A percentile compares a stretch with the other conserved stretches of the same genome.
These are phyloP conservation scores for Paralichthys olivaceus DNA, from an alignment of 2,113 vertebrate genomes.

Conservation along the genomic window DNA sequence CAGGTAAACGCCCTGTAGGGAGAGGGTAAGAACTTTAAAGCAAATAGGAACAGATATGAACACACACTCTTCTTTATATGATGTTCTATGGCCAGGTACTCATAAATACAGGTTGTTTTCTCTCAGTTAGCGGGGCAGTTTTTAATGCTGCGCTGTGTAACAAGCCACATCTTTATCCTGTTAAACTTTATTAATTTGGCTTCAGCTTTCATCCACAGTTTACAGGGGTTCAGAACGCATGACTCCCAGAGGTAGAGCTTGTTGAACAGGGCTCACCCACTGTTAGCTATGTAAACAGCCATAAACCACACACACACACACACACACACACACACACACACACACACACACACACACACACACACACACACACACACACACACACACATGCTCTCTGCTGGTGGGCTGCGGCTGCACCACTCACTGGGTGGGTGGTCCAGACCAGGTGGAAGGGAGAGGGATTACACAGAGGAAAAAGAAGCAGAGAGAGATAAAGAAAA, in stretches of 20 bases:
- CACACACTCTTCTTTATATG: conserved; percentile 3
- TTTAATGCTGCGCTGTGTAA: conserved; percentile 51
- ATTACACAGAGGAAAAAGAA: conserved; percentile 69
- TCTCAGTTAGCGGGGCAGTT: conserved; percentile 55
- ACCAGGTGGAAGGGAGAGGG: conserved; percentile 76
- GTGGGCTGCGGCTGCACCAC: conserved; percentile 61
- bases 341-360: conserved; percentile 54
- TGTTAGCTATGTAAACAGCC: conserved; percentile 73
- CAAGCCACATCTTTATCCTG: conserved; percentile 69
- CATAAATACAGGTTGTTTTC: conserved; percentile 55
- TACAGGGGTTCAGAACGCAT: conserved; percentile 52
- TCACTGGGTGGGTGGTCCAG: conserved; percentile 69
- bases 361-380: conserved; percentile 55
- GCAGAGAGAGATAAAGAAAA: conserved; percentile 46
- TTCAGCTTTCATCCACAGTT: conserved; percentile 69
- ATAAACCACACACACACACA: conserved; percentile 50
- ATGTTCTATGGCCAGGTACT: conserved; percentile 23
- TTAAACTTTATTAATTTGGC: conserved; percentile 80
- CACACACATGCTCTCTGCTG: conserved; percentile 57
- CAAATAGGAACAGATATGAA: conserved; percentile 5
- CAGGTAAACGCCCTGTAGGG: conserved; percentile 10
- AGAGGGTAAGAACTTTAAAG: neutral
- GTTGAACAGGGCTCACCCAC: conserved; percentile 65
- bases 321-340: conserved; percentile 17
- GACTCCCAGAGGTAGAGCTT: conserved; percentile 41